These are phyloP conservation scores for Urophycis tenuis DNA, from an alignment of 2,797 vertebrate species.

Conservation along the genomic window DNA sequence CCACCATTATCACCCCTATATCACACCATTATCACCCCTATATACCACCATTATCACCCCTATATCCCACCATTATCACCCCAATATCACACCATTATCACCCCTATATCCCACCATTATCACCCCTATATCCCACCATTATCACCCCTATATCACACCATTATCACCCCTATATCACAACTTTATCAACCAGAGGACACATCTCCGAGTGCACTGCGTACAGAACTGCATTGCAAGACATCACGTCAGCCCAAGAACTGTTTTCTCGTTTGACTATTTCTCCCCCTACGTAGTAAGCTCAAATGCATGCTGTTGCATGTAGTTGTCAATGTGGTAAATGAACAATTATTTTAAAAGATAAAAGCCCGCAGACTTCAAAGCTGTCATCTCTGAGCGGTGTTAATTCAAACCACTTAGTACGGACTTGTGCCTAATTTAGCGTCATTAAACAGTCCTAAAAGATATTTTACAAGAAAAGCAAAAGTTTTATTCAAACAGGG, in stretches of 20 bases:
- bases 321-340: neutral
- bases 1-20: too few relatives aligned
- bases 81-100: neutral
- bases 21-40: neutral
- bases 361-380: constrained; percentile 15
- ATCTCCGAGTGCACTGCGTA: neutral
- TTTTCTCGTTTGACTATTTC: neutral
- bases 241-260: neutral
- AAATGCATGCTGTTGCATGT: neutral
- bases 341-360: neutral
- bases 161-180: too few relatives aligned
- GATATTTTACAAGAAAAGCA: constrained; percentile 12
- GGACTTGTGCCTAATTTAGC: neutral
- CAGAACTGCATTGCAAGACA: neutral
- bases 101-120: neutral
- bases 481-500: constrained; percentile 34
- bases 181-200: neutral
- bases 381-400: neutral
- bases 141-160: too few relatives aligned
- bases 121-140: neutral
- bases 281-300: neutral
- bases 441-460: constrained; percentile 3
- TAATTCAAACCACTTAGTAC: neutral
- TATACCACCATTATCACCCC: neutral
- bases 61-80: neutral